These are phyloP conservation scores for Anastrepha obliqua DNA, from an alignment of 1,140 invertebrate species.

Conservation along the genomic window DNA sequence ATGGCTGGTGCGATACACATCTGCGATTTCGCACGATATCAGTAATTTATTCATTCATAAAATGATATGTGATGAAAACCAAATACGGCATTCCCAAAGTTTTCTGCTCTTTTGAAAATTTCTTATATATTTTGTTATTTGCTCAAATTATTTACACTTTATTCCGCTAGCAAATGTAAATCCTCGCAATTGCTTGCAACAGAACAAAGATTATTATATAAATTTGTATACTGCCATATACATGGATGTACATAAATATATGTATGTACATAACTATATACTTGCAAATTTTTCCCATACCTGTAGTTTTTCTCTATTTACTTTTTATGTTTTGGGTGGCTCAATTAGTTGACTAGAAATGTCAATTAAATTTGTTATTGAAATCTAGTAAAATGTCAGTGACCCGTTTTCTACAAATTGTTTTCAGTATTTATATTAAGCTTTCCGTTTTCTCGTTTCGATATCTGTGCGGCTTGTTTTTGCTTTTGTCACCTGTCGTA, in stretches of 20 bases:
- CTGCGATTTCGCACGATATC: background rate
- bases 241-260: background rate
- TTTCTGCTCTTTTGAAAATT: background rate
- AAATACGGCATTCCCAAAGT: background rate
- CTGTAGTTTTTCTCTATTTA: slow-evolving; percentile 25
- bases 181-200: background rate
- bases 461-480: background rate
- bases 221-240: too few species aligned
- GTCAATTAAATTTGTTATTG: slow-evolving; percentile 65
- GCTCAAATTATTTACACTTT: background rate
- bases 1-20: background rate
- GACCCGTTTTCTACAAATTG: slow-evolving; percentile 61
- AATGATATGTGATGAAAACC: background rate
- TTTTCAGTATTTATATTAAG: background rate
- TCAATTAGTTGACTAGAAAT: slow-evolving; percentile 32
- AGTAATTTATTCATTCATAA: slow-evolving; percentile 21
- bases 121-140: slow-evolving; percentile 4
- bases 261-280: background rate
- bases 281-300: background rate
- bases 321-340: background rate
- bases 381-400: slow-evolving; percentile 65
- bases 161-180: background rate
- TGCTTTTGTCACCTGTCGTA: background rate
- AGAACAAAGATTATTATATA: too few species aligned
- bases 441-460: background rate